Evolutionary conservation across 2,888 invertebrate genomes (phyloP).

Genomic region (Asteroscopus sphinx): DNA sequence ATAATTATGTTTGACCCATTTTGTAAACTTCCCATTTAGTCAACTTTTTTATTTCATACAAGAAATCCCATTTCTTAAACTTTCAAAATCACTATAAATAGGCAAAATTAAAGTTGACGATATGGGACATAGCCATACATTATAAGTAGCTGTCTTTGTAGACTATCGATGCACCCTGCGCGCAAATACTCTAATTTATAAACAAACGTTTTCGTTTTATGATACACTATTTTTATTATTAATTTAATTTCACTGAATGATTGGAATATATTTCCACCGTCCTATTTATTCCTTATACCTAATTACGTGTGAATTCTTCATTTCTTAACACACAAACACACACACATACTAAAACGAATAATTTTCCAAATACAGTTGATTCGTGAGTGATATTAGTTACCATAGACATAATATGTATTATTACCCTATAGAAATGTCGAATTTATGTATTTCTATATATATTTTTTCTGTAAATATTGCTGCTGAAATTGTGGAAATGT

Average conservation of each 20-base stretch:
- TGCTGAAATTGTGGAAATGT: constrained; percentile 75
- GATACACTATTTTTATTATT: constrained; percentile 58
- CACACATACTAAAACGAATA: constrained; percentile 41
- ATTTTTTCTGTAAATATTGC: constrained; percentile 80
- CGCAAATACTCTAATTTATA: not conserved
- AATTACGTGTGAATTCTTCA: constrained; percentile 56
- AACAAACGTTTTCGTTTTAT: constrained; percentile 76
- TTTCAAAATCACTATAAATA: no score
- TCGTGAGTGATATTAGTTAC: constrained; percentile 88
- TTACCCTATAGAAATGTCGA: constrained; percentile 64
- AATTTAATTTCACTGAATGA: constrained; percentile 65
- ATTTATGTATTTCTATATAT: constrained; percentile 67
- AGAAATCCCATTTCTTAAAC: no score
- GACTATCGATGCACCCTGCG: not conserved
- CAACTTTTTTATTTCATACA: no score
- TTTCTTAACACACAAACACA: no score
- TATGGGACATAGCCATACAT: no score
- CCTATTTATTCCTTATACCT: constrained; percentile 74
- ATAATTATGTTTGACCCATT: no score
- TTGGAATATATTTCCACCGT: constrained; percentile 74
- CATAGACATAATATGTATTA: constrained; percentile 74
- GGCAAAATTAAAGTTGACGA: no score
- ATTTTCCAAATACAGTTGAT: constrained; percentile 73
- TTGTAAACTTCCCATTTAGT: no score
- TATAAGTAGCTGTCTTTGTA: not conserved